These are phyloP conservation scores for Clavelina lepadiformis DNA, from an alignment of 23 tunicate species.

Conservation along the genomic window DNA sequence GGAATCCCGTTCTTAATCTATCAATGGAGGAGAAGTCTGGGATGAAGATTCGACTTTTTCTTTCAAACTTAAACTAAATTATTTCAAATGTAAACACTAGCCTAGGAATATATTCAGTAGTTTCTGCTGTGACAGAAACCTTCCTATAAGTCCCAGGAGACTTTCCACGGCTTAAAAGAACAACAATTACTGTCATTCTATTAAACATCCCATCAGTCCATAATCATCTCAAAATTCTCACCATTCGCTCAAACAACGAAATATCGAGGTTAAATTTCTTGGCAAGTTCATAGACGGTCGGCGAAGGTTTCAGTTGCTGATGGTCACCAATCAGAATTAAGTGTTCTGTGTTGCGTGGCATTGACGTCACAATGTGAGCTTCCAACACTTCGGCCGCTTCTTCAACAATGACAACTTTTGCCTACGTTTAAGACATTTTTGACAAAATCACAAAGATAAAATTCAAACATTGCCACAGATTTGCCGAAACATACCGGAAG, in stretches of 20 bases:
- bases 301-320: conserved; percentile 87
- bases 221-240: no score
- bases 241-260: conserved; percentile 89
- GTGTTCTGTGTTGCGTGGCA: conserved; percentile 80
- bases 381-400: conserved; percentile 94
- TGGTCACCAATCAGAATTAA: conserved; percentile 91
- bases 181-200: no score
- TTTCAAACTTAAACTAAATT: no score
- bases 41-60: no score
- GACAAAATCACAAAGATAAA: neutral
- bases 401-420: conserved; percentile 66
- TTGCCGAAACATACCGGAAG: conserved; percentile 11
- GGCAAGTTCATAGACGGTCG: conserved; percentile 81
- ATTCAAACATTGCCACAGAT: neutral
- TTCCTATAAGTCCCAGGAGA: no score
- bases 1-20: conserved; percentile 52
- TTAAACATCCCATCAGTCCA: no score
- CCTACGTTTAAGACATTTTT: neutral
- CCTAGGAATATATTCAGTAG: no score
- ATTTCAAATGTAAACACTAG: no score
- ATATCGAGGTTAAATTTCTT: conserved; percentile 60
- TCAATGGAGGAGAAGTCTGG: no score
- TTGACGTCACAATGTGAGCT: conserved; percentile 85
- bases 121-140: no score
- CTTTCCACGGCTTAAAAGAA: no score